Conservation (phyloP, 2,888 invertebrate species). For the Eupelmus urozonus region DNA sequence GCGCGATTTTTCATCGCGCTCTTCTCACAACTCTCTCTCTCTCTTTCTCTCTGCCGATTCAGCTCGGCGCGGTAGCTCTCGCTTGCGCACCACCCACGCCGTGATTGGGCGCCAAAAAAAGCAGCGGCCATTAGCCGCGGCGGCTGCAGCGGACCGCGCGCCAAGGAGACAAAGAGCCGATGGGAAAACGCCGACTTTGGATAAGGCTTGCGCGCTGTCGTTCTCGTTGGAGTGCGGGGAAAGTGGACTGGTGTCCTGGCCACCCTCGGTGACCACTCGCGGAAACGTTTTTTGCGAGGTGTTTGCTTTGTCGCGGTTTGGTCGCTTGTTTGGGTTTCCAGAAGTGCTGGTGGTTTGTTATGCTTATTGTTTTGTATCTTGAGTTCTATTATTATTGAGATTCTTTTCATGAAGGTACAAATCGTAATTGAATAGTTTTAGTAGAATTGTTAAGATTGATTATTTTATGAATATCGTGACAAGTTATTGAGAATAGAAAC, state of each 20-base stretch:
- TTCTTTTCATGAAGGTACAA: no score
- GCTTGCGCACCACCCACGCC: slow-evolving; percentile 54
- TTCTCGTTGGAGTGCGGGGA: background rate
- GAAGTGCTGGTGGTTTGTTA: background rate
- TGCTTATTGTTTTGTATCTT: background rate
- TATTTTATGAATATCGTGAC: no score
- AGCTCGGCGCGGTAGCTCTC: slow-evolving; percentile 16
- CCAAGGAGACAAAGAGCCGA: background rate
- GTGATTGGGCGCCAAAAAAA: slow-evolving; percentile 38
- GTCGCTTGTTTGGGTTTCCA: background rate
- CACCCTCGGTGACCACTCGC: background rate
- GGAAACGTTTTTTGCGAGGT: background rate
- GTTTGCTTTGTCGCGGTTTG: slow-evolving; percentile 33
- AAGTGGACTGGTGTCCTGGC: background rate
- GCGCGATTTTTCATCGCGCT: slow-evolving; percentile 31
- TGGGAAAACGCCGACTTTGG: slow-evolving; percentile 32
- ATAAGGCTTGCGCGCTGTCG: no score
- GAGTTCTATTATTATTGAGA: no score
- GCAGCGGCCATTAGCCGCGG: slow-evolving; percentile 12
- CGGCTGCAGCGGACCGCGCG: slow-evolving; percentile 2
- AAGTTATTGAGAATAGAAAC: no score
- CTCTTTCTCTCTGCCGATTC: no score
- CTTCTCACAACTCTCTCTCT: slow-evolving; percentile 42
- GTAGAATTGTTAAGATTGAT: no score
- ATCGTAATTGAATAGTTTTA: no score